Conservation (phyloP, 2,888 invertebrate genomes). For the Pterobdella sp. region DNA sequence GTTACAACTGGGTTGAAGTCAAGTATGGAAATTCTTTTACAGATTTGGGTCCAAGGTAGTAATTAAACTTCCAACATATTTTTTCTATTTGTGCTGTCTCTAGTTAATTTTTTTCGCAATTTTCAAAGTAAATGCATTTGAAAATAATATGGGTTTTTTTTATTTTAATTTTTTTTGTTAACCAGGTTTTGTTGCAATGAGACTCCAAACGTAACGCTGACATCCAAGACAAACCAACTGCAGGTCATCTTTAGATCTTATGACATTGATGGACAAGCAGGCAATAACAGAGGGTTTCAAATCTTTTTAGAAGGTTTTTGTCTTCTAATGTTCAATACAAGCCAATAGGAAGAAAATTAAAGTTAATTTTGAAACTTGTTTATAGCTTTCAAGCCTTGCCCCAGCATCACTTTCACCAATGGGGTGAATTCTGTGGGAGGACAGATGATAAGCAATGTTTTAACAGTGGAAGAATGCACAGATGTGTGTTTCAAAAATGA, state of each 20-base stretch:
- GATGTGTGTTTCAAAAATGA: background rate
- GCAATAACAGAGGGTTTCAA: slow-evolving; percentile 14
- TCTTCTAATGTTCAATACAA: background rate
- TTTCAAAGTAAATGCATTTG: background rate
- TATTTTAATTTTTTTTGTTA: too few species aligned
- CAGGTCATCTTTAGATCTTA: slow-evolving; percentile 34
- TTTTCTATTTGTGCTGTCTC: background rate
- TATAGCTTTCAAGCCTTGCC: slow-evolving; percentile 23
- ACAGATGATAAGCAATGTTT: background rate
- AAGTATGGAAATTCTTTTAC: slow-evolving; percentile 28
- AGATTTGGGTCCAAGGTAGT: slow-evolving; percentile 34
- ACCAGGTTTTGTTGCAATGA: slow-evolving; percentile 37
- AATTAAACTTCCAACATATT: too few species aligned
- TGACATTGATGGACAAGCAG: slow-evolving; percentile 22
- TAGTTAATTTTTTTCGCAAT: background rate
- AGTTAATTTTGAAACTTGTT: background rate
- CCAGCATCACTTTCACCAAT: background rate
- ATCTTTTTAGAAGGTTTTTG: background rate
- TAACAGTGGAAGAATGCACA: slow-evolving; percentile 11
- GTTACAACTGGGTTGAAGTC: slow-evolving; percentile 37
- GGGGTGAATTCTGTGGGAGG: slow-evolving; percentile 22
- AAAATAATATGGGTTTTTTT: background rate
- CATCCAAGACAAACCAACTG: slow-evolving; percentile 34
- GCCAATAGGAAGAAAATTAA: background rate
- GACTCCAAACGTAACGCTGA: slow-evolving; percentile 24